These are phyloP conservation scores for Musca vetustissima DNA, from an alignment of 1,140 invertebrate genomes.

Conservation along the genomic window DNA sequence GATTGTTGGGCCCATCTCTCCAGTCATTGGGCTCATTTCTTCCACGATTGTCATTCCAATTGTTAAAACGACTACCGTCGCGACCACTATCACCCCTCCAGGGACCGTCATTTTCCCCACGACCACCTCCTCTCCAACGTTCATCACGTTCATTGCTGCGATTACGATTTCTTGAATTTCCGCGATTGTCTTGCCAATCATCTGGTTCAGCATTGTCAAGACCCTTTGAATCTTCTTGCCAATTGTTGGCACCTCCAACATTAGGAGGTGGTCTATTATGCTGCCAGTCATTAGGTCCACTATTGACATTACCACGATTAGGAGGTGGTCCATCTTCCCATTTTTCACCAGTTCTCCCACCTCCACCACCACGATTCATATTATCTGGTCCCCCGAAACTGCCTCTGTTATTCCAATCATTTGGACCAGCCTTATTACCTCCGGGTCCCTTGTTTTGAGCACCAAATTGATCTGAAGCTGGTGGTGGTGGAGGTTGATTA, in stretches of 20 bases:
- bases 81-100: background rate
- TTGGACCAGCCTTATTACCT: background rate
- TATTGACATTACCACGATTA: too few species aligned
- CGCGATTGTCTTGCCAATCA: background rate
- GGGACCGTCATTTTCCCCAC: background rate
- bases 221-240: conserved; percentile 14
- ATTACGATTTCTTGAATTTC: conserved; percentile 17
- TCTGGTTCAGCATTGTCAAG: background rate
- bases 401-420: background rate
- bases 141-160: conserved; percentile 20
- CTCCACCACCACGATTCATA: too few species aligned
- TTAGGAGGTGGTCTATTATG: background rate
- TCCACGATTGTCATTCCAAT: conserved; percentile 11
- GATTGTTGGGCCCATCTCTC: conserved; percentile 15
- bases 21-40: background rate
- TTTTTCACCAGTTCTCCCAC: too few species aligned
- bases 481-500: conserved; percentile 6
- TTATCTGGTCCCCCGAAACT: background rate
- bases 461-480: background rate
- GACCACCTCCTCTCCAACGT: background rate
- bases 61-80: conserved; percentile 5
- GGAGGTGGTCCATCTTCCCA: too few species aligned
- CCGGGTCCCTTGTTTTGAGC: background rate
- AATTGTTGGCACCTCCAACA: conserved; percentile 11
- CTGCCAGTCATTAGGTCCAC: too few species aligned